Conservation (phyloP, 2,888 invertebrate species). For the Limenitis arthemis region DNA sequence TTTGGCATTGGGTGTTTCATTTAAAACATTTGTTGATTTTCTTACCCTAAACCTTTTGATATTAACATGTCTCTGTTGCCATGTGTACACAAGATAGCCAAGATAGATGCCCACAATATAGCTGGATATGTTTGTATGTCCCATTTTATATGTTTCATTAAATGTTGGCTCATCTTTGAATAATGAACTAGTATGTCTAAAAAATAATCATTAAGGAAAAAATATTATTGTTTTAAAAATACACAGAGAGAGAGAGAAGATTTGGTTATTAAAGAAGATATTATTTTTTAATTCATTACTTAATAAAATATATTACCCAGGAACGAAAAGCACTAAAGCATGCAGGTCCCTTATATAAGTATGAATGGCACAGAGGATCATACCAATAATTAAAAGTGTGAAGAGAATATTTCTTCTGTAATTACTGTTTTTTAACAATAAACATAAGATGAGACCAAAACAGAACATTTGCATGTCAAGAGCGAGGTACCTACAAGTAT, state of each 20-base stretch:
- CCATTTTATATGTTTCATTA: slow-evolving; percentile 37
- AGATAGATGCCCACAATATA: slow-evolving; percentile 36
- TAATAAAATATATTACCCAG: slow-evolving; percentile 28
- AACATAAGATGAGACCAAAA: slow-evolving; percentile 27
- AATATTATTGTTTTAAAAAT: background rate
- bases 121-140: slow-evolving; percentile 38
- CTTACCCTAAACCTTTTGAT: slow-evolving; percentile 29
- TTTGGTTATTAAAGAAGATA: background rate
- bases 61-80: slow-evolving; percentile 28
- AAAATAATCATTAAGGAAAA: background rate
- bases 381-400: slow-evolving; percentile 23
- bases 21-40: too few relatives aligned
- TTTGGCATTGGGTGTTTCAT: too few relatives aligned
- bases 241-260: background rate
- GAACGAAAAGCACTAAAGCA: slow-evolving; percentile 26
- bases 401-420: slow-evolving; percentile 20
- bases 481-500: slow-evolving; percentile 34
- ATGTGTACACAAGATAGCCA: slow-evolving; percentile 34
- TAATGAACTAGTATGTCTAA: slow-evolving; percentile 22
- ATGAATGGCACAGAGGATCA: slow-evolving; percentile 28
- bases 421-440: slow-evolving; percentile 14
- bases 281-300: background rate
- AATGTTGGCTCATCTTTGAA: slow-evolving; percentile 31
- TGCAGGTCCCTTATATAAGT: slow-evolving; percentile 34
- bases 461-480: slow-evolving; percentile 38